Percentiles rank a stretch among this genome's conserved stretches.
Evolutionary conservation across 2,888 invertebrate species (phyloP).

Genomic region (Kryphioiulus occultus): DNA sequence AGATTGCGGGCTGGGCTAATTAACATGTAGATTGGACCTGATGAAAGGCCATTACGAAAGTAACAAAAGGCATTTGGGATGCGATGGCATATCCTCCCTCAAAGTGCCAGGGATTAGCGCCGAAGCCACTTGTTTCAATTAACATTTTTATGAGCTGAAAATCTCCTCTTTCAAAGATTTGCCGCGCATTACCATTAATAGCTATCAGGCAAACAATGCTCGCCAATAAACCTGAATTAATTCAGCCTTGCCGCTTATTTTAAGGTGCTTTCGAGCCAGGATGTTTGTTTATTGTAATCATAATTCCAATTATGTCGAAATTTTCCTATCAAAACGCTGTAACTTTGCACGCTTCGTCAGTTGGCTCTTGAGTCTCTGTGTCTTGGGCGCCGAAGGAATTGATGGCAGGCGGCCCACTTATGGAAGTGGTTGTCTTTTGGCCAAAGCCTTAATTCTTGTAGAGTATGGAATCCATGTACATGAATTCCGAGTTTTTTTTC

Average conservation of each 20-base stretch:
- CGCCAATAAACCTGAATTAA: constrained; percentile 6
- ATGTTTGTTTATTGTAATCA: neutral
- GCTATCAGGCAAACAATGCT: neutral
- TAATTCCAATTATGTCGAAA: neutral
- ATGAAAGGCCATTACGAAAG: constrained; percentile 17
- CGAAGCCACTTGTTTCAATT: constrained; percentile 1
- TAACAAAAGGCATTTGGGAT: neutral
- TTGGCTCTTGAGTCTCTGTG: neutral
- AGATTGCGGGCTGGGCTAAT: constrained; percentile 3
- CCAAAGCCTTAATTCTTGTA: no score
- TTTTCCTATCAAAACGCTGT: neutral
- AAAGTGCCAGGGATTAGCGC: constrained; percentile 4
- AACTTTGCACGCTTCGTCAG: neutral
- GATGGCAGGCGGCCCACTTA: neutral
- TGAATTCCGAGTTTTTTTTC: no score
- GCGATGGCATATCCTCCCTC: neutral
- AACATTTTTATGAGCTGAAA: constrained; percentile 19
- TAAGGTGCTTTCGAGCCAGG: neutral
- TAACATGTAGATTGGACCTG: constrained; percentile 16
- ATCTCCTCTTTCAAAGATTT: constrained; percentile 18
- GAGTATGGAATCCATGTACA: no score
- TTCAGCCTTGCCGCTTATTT: neutral
- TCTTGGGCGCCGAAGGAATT: neutral
- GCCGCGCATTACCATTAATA: constrained; percentile 1
- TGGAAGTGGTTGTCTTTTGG: neutral